These are phyloP conservation scores for Nyctalus aviator DNA, from an alignment of 2,797 vertebrate genomes.

Conservation along the genomic window DNA sequence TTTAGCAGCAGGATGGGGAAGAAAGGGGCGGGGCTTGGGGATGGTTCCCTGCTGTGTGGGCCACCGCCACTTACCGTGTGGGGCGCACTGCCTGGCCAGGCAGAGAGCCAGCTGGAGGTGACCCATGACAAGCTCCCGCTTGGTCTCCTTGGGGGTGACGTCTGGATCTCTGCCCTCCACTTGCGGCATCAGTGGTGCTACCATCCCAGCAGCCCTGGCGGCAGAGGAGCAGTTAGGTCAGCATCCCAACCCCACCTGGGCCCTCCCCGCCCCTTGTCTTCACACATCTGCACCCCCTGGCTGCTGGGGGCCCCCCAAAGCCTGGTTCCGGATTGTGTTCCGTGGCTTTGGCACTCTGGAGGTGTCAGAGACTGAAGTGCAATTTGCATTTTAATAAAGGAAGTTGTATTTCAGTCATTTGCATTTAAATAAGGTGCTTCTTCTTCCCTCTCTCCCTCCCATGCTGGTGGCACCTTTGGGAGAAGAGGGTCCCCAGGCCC, in stretches of 20 bases:
- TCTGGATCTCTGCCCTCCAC: too few relatives aligned
- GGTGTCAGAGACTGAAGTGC: slow-evolving; percentile 63
- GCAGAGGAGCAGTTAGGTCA: not conserved
- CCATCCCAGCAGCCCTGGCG: not conserved
- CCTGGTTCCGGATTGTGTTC: slow-evolving; percentile 15
- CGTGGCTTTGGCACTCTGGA: slow-evolving; percentile 18
- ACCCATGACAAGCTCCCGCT: not conserved
- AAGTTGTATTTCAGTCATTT: slow-evolving; percentile 85
- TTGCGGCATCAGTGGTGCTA: not conserved
- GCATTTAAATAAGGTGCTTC: slow-evolving; percentile 85
- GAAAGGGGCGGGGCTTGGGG: too few relatives aligned
- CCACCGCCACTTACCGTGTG: too few relatives aligned
- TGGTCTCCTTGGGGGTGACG: not conserved
- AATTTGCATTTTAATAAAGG: slow-evolving; percentile 89
- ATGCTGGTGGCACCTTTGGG: slow-evolving; percentile 72
- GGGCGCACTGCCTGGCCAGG: slow-evolving; percentile 35
- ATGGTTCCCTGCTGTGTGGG: too few relatives aligned
- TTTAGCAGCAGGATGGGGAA: too few relatives aligned
- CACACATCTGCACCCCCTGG: not conserved
- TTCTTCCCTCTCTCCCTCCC: slow-evolving; percentile 43
- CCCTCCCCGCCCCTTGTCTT: not conserved
- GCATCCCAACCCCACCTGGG: not conserved
- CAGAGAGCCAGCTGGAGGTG: not conserved
- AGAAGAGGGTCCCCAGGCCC: slow-evolving; percentile 1
- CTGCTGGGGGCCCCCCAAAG: not conserved